Base-by-base conservation (phyloP, 2,113 vertebrate species). In the Columbina picui region DNA sequence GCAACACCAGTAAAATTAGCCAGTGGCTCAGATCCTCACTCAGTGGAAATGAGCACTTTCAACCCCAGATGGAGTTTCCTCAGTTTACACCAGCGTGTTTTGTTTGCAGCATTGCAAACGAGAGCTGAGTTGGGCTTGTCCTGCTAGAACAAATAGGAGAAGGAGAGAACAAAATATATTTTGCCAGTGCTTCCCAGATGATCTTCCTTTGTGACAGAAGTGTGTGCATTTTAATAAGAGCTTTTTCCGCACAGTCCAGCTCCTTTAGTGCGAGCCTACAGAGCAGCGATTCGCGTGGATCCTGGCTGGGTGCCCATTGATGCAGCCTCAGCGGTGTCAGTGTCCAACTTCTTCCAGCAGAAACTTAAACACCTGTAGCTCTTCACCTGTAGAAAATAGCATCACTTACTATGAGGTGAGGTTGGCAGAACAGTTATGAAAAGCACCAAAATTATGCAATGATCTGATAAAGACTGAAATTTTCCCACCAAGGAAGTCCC, bases 101-200 rank as follows among this genome's bases (percentile, higher is more conserved):
- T 65, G 47, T 89, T 91, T 93, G 85, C 71, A 78, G 79, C 68
- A 19, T 70, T 93, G 73, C 89, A 67, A 85, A 82, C 55, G 82
- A 70, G 85, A 75, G 82, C 90, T 84, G 94, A 92, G 73, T 89
- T 94, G 86, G 93, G 79, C 90, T 90, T 39, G 8, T 95, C 88
- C 92, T 84, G 80, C 59, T 90, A 57, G 82, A 94, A 64, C 52
- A 90, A 96, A 78, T 50, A 93, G 73, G 65, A 34, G 76, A 93
- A 83, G 68, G 36, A 92, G n/a, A 82, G 86, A 87, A 79, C 47
- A 84, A 90, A 77, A 63, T 39, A 45, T 8, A 43, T 86, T 94
- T 90, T 71, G 74, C 90, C 88, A 93, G 88, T 69, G 49, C 61
- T 78, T 93, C 92, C 69, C 25, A 39, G 60, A 88, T 87, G 71